phyloP scores from a whole-genome alignment of 2,797 vertebrate species.

The Amblyraja radiata region DNA sequence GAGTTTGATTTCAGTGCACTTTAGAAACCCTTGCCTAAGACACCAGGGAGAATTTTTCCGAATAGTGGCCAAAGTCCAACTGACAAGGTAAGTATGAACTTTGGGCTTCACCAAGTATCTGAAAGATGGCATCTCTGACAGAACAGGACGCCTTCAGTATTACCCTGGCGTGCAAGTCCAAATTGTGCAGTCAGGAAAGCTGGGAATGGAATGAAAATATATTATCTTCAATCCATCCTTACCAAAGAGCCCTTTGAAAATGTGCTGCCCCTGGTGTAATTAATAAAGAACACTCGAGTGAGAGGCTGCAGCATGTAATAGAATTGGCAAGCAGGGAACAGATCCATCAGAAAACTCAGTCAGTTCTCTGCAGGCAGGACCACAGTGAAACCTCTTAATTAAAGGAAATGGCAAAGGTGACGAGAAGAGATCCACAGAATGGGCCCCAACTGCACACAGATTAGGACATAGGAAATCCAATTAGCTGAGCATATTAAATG shows the following conservation, averaged over 20 bases:
- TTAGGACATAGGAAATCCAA: not conserved
- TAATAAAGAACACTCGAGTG: not conserved
- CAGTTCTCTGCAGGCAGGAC: not conserved
- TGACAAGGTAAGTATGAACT: not conserved
- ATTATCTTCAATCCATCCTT: not conserved
- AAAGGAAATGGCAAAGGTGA: not conserved
- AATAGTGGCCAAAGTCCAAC: not conserved
- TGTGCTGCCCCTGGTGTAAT: not conserved
- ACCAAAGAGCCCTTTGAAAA: not conserved
- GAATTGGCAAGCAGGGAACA: not conserved
- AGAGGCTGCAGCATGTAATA: not conserved
- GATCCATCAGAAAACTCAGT: not conserved
- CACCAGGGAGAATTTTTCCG: not conserved
- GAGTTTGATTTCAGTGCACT: no score
- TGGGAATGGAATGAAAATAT: not conserved
- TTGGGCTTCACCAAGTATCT: not conserved
- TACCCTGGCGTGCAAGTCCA: not conserved
- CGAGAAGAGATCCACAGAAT: not conserved
- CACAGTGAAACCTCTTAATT: constrained; percentile 9
- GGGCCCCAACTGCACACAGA: not conserved
- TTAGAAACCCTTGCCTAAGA: no score
- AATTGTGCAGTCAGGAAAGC: not conserved
- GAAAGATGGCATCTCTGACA: not conserved
- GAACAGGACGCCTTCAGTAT: not conserved
- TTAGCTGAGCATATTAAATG: not conserved